These are phyloP conservation scores for Rhynchonema sp. DNA, from an alignment of 2,888 invertebrate genomes.

Conservation along the genomic window DNA sequence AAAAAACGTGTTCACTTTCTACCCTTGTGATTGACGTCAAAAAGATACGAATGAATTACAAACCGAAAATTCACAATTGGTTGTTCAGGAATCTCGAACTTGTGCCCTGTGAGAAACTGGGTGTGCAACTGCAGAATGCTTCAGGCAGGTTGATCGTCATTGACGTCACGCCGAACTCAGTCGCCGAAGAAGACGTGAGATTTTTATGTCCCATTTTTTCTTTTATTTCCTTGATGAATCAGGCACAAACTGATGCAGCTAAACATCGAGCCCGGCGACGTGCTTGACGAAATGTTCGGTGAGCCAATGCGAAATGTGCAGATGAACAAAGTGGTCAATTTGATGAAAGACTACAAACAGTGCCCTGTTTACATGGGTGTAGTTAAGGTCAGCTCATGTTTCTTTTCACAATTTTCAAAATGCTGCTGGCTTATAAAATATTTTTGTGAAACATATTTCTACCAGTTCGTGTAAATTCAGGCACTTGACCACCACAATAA, in stretches of 20 bases:
- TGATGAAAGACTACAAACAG: constrained; percentile 24
- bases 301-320: constrained; percentile 23
- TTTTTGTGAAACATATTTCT: background rate
- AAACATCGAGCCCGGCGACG: constrained; percentile 43
- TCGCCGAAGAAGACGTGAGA: constrained; percentile 45
- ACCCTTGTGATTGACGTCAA: background rate
- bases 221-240: too few species aligned
- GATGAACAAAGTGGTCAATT: constrained; percentile 17
- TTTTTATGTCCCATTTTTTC: background rate
- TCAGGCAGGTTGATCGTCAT: constrained; percentile 42
- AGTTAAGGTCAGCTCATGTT: constrained; percentile 34
- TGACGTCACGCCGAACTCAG: constrained; percentile 40
- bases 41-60: background rate
- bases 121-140: constrained; percentile 42
- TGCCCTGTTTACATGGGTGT: constrained; percentile 27
- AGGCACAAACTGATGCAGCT: constrained; percentile 34
- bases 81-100: constrained; percentile 36
- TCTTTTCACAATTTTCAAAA: background rate
- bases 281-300: constrained; percentile 45
- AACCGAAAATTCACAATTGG: background rate
- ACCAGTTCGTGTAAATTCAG: too few species aligned
- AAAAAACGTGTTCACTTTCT: too few species aligned
- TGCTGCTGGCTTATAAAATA: background rate
- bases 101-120: constrained; percentile 44
- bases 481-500: background rate